Conservation (phyloP, 1,140 invertebrate genomes). For the Brachionus manjavacas region DNA sequence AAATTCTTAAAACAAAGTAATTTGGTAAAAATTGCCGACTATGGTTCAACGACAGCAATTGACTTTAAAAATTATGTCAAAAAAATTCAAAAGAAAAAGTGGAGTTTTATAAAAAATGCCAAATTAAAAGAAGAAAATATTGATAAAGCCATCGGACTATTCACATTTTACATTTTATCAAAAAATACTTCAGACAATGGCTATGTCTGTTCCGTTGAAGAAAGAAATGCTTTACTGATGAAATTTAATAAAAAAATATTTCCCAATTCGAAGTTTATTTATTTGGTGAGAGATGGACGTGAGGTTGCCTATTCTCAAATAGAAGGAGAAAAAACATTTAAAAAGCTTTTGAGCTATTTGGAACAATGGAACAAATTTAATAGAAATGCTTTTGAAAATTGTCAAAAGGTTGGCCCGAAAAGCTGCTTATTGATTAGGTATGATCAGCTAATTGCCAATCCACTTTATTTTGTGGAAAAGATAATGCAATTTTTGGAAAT, state of each 20-base stretch:
- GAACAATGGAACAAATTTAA: not conserved
- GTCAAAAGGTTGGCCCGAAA: not conserved
- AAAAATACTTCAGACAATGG: not conserved
- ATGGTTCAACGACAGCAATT: not conserved
- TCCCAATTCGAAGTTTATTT: slow-evolving; percentile 12
- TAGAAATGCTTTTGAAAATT: not conserved
- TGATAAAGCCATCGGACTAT: slow-evolving; percentile 5
- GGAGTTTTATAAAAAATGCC: not conserved
- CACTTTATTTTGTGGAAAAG: not conserved
- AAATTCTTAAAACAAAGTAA: not conserved
- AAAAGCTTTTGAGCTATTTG: not conserved
- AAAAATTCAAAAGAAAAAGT: not conserved
- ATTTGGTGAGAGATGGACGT: not conserved
- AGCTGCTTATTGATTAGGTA: not conserved
- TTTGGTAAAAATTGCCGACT: not conserved
- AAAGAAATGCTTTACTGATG: not conserved
- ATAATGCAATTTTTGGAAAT: not conserved
- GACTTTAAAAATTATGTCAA: not conserved
- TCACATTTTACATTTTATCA: not conserved
- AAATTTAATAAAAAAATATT: not conserved
- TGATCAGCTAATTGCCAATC: not conserved
- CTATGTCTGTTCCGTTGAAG: not conserved
- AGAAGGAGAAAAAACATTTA: not conserved
- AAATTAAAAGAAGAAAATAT: not conserved
- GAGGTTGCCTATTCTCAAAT: not conserved